These are phyloP conservation scores for Masticophis lateralis DNA, from an alignment of 2,797 vertebrate genomes.

Conservation along the genomic window DNA sequence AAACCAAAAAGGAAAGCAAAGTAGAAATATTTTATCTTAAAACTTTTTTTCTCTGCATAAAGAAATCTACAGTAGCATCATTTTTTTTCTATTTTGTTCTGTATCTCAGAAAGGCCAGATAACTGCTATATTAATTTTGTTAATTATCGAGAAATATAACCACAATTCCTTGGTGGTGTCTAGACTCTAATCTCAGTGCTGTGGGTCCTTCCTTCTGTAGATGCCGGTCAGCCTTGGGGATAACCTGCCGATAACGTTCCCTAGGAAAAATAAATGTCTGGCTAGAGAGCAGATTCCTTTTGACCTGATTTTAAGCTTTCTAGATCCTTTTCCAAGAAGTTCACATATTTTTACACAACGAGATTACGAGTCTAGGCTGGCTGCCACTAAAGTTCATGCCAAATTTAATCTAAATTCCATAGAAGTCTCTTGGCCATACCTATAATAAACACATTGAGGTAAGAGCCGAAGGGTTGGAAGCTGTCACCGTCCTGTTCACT, in stretches of 20 bases:
- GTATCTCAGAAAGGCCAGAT: not conserved
- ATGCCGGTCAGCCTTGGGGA: slow-evolving; percentile 52
- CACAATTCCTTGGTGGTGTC: slow-evolving; percentile 45
- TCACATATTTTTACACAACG: slow-evolving; percentile 49
- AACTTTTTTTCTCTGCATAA: not conserved
- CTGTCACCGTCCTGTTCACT: not conserved
- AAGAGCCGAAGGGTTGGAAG: not conserved
- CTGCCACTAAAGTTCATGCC: slow-evolving; percentile 44
- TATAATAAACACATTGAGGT: slow-evolving; percentile 13
- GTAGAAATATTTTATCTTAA: not conserved
- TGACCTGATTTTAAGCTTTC: slow-evolving; percentile 63
- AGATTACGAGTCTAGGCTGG: slow-evolving; percentile 52
- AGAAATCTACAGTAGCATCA: not conserved
- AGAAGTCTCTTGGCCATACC: slow-evolving; percentile 32
- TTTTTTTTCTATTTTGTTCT: slow-evolving; percentile 18
- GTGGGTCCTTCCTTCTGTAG: slow-evolving; percentile 28
- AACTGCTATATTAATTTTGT: slow-evolving; percentile 21
- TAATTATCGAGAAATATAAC: slow-evolving; percentile 23
- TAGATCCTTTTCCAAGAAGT: slow-evolving; percentile 57
- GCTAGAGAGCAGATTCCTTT: slow-evolving; percentile 59
- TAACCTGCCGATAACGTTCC: slow-evolving; percentile 47
- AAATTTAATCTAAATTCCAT: slow-evolving; percentile 46
- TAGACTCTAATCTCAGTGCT: slow-evolving; percentile 49
- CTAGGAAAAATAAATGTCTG: slow-evolving; percentile 61
- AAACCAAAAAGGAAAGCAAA: not conserved